Conservation (phyloP, 2,113 vertebrate genomes). For the Nymphicus hollandicus region DNA sequence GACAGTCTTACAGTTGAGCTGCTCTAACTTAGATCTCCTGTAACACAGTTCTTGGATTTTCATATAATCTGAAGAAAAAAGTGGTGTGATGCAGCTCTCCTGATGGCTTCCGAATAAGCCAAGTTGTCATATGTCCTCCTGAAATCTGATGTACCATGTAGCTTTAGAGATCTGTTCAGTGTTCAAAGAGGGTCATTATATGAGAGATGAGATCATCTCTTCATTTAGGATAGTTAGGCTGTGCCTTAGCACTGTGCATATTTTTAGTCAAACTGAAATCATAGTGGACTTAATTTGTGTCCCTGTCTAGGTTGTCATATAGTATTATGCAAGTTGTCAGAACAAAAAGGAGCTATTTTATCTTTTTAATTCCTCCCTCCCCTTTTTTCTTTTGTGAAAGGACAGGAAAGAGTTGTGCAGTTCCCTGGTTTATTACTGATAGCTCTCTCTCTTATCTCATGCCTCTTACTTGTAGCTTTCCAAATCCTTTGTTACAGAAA, state of each 20-base stretch:
- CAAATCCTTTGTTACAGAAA: neutral
- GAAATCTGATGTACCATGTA: neutral
- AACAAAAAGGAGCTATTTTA: neutral
- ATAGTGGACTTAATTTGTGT: neutral
- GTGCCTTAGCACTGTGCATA: neutral
- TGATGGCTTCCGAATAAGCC: slow-evolving; percentile 9
- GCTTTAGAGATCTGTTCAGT: neutral
- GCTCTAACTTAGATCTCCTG: slow-evolving; percentile 37
- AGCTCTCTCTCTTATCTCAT: neutral
- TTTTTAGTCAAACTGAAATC: neutral
- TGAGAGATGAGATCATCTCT: neutral
- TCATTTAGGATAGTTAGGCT: neutral
- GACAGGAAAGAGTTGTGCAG: neutral
- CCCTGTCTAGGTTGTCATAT: neutral
- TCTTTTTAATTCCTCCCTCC: neutral
- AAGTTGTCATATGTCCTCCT: neutral
- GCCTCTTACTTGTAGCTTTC: neutral
- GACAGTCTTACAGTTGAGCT: slow-evolving; percentile 52
- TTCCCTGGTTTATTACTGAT: neutral
- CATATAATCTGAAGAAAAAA: slow-evolving; percentile 28
- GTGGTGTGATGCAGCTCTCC: neutral
- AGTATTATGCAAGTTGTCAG: neutral
- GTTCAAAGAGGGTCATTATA: neutral
- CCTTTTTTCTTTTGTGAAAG: neutral
- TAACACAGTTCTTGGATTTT: slow-evolving; percentile 37